phyloP scores from a whole-genome alignment of 2,797 vertebrate species.

The Naso thynnoides region DNA sequence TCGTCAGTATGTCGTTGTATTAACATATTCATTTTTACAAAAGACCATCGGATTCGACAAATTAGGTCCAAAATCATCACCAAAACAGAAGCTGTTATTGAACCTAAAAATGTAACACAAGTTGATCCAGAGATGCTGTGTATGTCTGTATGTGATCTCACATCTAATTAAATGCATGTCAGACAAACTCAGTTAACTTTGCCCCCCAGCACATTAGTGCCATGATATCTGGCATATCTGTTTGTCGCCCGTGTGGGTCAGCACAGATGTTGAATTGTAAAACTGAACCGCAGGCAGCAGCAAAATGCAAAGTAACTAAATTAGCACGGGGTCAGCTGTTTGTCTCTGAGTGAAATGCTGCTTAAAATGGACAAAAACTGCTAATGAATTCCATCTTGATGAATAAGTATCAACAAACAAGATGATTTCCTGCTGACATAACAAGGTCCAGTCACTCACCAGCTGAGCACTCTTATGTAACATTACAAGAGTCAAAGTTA shows the following conservation, averaged over 20 bases:
- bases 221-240: slow-evolving; percentile 42
- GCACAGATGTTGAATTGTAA: slow-evolving; percentile 46
- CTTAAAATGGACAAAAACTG: slow-evolving; percentile 14
- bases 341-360: slow-evolving; percentile 23
- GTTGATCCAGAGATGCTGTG: background rate
- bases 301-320: slow-evolving; percentile 35
- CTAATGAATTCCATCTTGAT: slow-evolving; percentile 47
- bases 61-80: background rate
- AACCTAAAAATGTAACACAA: slow-evolving; percentile 21
- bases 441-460: slow-evolving; percentile 44
- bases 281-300: slow-evolving; percentile 32
- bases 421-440: slow-evolving; percentile 24
- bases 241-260: slow-evolving; percentile 36
- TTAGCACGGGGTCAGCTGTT: slow-evolving; percentile 27
- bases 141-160: slow-evolving; percentile 10
- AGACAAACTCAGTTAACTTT: slow-evolving; percentile 32
- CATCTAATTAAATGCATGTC: slow-evolving; percentile 36
- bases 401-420: slow-evolving; percentile 46
- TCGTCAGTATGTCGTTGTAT: background rate
- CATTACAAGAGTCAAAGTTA: slow-evolving; percentile 24
- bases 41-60: background rate
- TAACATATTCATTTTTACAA: background rate
- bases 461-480: slow-evolving; percentile 35
- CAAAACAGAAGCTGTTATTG: background rate
- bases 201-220: slow-evolving; percentile 12